A percentile compares a stretch with the other conserved stretches of the same genome.
Evolutionary conservation across 1,140 invertebrate species (phyloP).

Genomic region (Anthonomus grandis): DNA sequence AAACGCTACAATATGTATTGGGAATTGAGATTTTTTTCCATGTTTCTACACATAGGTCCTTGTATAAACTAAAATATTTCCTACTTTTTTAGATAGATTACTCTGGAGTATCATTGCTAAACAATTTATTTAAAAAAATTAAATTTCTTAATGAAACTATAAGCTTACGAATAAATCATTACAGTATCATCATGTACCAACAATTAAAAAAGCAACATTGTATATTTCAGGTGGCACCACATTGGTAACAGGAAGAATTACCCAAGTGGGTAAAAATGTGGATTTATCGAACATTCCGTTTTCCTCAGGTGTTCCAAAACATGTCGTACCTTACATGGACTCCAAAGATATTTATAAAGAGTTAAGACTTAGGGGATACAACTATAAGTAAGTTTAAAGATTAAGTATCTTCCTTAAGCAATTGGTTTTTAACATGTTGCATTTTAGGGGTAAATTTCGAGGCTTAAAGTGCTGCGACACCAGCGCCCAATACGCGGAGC

Average conservation of each 20-base stretch:
- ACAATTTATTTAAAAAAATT: no score
- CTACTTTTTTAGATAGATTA: no score
- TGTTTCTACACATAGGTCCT: no score
- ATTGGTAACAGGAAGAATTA: slow-evolving; percentile 66
- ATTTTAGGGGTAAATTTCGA: slow-evolving; percentile 12
- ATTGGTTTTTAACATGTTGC: background rate
- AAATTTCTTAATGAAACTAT: no score
- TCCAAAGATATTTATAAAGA: slow-evolving; percentile 89
- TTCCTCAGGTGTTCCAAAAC: background rate
- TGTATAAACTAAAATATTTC: no score
- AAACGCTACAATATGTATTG: no score
- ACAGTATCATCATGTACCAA: no score
- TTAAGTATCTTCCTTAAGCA: no score
- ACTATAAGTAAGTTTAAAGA: slow-evolving; percentile 68
- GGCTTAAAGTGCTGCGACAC: slow-evolving; percentile 7
- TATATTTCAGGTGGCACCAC: slow-evolving; percentile 53
- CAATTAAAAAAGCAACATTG: background rate
- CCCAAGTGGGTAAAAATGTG: background rate
- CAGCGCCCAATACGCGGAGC: slow-evolving; percentile 24
- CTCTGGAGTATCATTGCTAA: no score
- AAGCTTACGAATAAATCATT: no score
- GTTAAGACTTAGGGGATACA: slow-evolving; percentile 83
- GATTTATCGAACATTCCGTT: slow-evolving; percentile 3
- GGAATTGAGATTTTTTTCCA: no score
- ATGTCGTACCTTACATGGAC: slow-evolving; percentile 5